Percentiles rank a stretch among this genome's conserved stretches.
Conservation (phyloP, 2,113 vertebrate genomes). For the Sciurus niger region DNA sequence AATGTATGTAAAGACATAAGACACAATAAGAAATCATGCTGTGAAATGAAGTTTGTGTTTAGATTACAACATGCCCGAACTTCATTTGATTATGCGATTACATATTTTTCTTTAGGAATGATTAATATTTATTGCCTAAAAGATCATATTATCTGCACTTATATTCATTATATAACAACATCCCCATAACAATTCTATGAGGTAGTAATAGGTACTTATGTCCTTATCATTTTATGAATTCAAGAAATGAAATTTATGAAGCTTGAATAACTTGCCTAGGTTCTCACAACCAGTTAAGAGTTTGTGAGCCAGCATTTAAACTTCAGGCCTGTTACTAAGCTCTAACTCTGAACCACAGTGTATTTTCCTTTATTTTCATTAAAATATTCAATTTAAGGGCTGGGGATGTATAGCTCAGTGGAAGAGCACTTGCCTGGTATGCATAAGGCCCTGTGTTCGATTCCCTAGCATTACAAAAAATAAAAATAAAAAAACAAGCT, state of each 20-base stretch:
- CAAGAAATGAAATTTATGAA: neutral
- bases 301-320: neutral
- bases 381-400: neutral
- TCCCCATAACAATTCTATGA: neutral
- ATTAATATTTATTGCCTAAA: slow-evolving; percentile 35
- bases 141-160: neutral
- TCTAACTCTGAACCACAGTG: neutral
- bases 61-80: neutral
- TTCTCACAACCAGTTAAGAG: neutral
- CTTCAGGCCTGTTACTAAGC: neutral
- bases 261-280: neutral
- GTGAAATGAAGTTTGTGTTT: slow-evolving; percentile 36
- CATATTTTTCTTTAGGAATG: slow-evolving; percentile 32
- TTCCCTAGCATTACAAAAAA: neutral
- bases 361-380: neutral
- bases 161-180: slow-evolving; percentile 15
- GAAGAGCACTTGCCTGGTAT: neutral
- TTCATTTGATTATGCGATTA: slow-evolving; percentile 24
- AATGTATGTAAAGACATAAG: slow-evolving; percentile 52
- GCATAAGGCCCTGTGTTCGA: neutral
- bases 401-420: neutral
- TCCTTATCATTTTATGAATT: neutral
- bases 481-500: neutral
- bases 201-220: neutral
- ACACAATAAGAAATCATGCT: slow-evolving; percentile 1